Evolutionary conservation across 2,888 invertebrate species (phyloP).

Genomic region (Acleris cristana): DNA sequence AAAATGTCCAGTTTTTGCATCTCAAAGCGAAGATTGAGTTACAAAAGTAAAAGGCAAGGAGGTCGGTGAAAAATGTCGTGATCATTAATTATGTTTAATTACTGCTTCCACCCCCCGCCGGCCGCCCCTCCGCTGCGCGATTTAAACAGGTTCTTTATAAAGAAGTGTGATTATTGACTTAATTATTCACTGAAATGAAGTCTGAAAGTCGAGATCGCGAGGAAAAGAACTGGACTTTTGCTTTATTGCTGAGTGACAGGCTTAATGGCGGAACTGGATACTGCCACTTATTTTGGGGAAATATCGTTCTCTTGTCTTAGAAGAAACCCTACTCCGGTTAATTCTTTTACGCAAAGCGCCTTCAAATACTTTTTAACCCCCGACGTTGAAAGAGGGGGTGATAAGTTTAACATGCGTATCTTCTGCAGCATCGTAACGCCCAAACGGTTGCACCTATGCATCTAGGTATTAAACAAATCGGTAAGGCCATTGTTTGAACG

Average conservation of each 20-base stretch:
- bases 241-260: slow-evolving; percentile 4
- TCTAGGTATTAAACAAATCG: too few species aligned
- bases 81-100: slow-evolving; percentile 38
- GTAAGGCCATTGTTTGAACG: too few species aligned
- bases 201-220: slow-evolving; percentile 10
- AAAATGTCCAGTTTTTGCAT: slow-evolving; percentile 27
- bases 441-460: too few species aligned
- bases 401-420: too few species aligned
- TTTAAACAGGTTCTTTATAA: slow-evolving; percentile 34
- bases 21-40: slow-evolving; percentile 37
- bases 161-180: slow-evolving; percentile 38
- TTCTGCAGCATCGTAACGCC: too few species aligned
- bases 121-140: slow-evolving; percentile 9
- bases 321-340: neutral
- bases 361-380: neutral
- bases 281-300: slow-evolving; percentile 1
- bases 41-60: slow-evolving; percentile 31
- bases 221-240: neutral
- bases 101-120: slow-evolving; percentile 8
- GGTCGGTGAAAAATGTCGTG: slow-evolving; percentile 34
- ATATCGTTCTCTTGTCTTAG: neutral
- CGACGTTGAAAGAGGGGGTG: too few species aligned
- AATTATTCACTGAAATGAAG: slow-evolving; percentile 35
- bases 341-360: neutral
- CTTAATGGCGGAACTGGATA: slow-evolving; percentile 11